phyloP scores from a whole-genome alignment of 2,888 invertebrate genomes.

The Mongoloraphidia duomilia region DNA sequence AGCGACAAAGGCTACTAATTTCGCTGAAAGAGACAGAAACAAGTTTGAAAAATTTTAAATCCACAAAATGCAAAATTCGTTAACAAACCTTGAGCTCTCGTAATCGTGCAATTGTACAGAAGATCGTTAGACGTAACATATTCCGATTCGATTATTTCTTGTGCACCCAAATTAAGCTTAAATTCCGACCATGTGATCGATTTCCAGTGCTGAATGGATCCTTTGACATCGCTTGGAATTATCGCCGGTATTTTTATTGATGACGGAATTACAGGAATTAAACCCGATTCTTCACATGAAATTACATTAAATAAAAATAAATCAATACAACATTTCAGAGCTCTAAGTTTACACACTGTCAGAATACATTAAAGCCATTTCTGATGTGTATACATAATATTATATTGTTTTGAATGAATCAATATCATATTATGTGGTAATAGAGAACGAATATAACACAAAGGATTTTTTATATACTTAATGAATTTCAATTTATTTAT shows the following conservation, averaged over 20 bases:
- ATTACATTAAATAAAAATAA: too few relatives aligned
- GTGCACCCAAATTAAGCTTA: conserved; percentile 36
- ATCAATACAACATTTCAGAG: too few relatives aligned
- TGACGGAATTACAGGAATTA: conserved; percentile 22
- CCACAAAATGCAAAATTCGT: too few relatives aligned
- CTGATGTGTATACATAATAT: too few relatives aligned
- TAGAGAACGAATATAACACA: too few relatives aligned
- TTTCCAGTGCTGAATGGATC: conserved; percentile 54
- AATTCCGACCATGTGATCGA: conserved; percentile 54
- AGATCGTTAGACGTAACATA: conserved; percentile 47
- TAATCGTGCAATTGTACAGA: conserved; percentile 39
- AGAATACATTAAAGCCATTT: too few relatives aligned
- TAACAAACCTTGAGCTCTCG: too few relatives aligned
- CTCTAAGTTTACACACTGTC: too few relatives aligned
- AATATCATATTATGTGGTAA: too few relatives aligned
- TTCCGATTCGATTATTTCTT: conserved; percentile 39
- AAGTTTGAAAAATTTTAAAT: conserved; percentile 1
- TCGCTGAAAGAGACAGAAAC: conserved; percentile 36
- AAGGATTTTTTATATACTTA: too few relatives aligned
- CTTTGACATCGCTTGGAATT: conserved; percentile 35
- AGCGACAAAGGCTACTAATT: conserved; percentile 60
- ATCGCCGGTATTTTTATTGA: conserved; percentile 17
- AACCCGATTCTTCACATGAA: conserved; percentile 23
- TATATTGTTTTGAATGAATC: too few relatives aligned
- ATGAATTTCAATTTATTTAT: too few relatives aligned